Percentiles rank a stretch among this genome's conserved stretches.
These are phyloP conservation scores for Calephelis perditalis DNA, from an alignment of 2,888 invertebrate genomes.

Conservation along the genomic window DNA sequence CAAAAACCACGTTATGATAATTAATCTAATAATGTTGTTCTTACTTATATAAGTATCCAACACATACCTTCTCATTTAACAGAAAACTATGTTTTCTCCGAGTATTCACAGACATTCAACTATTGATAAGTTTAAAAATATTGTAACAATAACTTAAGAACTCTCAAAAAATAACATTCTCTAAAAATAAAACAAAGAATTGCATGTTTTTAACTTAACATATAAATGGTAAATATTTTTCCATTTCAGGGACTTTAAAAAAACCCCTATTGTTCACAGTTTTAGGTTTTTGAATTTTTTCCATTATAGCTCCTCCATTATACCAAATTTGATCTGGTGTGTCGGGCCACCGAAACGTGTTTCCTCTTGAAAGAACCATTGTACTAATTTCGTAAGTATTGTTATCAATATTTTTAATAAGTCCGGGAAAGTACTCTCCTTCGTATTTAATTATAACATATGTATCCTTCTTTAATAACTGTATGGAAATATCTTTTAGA, in stretches of 20 bases:
- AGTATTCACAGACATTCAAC: no score
- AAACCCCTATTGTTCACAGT: constrained; percentile 17
- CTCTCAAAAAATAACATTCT: constrained; percentile 2
- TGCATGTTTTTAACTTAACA: constrained; percentile 15
- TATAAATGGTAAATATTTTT: constrained; percentile 19
- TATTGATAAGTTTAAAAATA: no score
- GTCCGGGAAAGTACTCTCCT: constrained; percentile 22
- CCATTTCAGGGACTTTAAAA: constrained; percentile 17
- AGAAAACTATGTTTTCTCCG: no score
- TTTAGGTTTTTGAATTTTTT: constrained; percentile 14
- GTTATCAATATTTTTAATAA: constrained; percentile 26
- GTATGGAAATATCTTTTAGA: constrained; percentile 18
- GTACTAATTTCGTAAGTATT: constrained; percentile 28
- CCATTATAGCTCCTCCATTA: constrained; percentile 15
- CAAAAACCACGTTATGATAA: no score
- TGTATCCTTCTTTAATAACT: constrained; percentile 19
- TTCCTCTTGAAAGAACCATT: constrained; percentile 21
- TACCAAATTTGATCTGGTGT: constrained; percentile 23
- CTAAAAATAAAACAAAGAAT: constrained; percentile 9
- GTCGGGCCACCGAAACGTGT: constrained; percentile 24
- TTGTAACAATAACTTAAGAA: no score
- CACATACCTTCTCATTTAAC: no score
- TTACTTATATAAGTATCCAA: no score
- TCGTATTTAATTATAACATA: constrained; percentile 20
- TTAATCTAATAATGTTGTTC: no score